phyloP scores from a whole-genome alignment of 2,113 vertebrate species.

The Australoheros scitulus region DNA sequence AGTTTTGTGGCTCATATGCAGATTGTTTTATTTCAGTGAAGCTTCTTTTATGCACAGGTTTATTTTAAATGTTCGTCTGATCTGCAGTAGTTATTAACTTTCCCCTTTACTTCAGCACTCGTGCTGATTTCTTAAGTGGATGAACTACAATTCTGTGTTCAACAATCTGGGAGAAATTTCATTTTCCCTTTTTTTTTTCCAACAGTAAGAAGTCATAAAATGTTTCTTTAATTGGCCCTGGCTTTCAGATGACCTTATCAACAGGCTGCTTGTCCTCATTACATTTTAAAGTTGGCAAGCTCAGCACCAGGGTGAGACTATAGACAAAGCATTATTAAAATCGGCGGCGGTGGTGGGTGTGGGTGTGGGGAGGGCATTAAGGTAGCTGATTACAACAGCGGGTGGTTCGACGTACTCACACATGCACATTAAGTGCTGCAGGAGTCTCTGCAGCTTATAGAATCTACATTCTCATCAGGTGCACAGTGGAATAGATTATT shows the following conservation, averaged over 20 bases:
- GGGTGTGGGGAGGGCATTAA: slow-evolving; percentile 24
- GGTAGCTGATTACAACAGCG: slow-evolving; percentile 53
- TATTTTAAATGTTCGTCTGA: neutral
- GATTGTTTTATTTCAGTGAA: neutral
- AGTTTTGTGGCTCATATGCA: neutral
- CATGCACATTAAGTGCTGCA: slow-evolving; percentile 9
- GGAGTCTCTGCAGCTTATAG: slow-evolving; percentile 39
- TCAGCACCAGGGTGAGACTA: slow-evolving; percentile 48
- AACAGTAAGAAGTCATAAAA: neutral
- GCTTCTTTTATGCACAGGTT: neutral
- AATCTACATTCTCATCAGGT: slow-evolving; percentile 13
- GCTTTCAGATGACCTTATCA: slow-evolving; percentile 36
- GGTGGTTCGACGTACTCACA: slow-evolving; percentile 9
- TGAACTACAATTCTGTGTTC: neutral
- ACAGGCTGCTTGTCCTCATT: slow-evolving; percentile 29
- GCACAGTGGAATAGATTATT: slow-evolving; percentile 1
- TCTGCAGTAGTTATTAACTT: neutral
- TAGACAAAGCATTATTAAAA: slow-evolving; percentile 44
- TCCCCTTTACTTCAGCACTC: neutral
- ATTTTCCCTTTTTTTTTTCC: neutral
- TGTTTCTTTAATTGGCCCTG: slow-evolving; percentile 24
- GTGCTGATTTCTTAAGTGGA: neutral
- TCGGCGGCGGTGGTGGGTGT: neutral
- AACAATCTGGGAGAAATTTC: neutral
- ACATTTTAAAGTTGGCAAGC: slow-evolving; percentile 24